Percentiles rank a stretch among this genome's conserved stretches.
These are phyloP conservation scores for Peromyscus nudipes DNA, from an alignment of 2,797 vertebrate genomes.

Conservation along the genomic window DNA sequence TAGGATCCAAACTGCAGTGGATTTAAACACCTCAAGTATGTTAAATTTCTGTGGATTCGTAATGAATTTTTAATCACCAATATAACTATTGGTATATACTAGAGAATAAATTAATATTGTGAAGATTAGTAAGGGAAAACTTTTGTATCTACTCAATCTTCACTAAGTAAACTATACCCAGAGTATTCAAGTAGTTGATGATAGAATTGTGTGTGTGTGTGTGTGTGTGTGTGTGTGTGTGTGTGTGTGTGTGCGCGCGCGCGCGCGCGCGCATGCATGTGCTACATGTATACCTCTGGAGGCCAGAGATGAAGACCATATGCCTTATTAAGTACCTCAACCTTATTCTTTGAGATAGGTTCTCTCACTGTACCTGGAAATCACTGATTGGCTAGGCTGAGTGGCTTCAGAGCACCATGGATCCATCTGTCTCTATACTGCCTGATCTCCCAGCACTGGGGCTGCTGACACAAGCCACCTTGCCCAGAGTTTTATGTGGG, in stretches of 20 bases:
- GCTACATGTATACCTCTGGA: background rate
- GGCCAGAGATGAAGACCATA: background rate
- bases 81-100: background rate
- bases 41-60: slow-evolving; percentile 9
- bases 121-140: background rate
- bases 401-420: background rate
- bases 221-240: background rate
- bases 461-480: background rate
- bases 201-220: background rate
- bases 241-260: too few species aligned
- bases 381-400: background rate
- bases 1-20: background rate
- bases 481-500: background rate
- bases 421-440: background rate
- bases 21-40: slow-evolving; percentile 2
- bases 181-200: slow-evolving; percentile 1
- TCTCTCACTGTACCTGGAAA: background rate
- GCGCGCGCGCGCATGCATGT: too few species aligned
- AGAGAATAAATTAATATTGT: slow-evolving; percentile 26
- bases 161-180: slow-evolving; percentile 1
- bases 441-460: background rate
- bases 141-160: background rate
- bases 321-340: background rate
- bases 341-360: background rate
- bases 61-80: background rate